A percentile compares a stretch with the other conserved stretches of the same genome.
Conservation (phyloP, 53 echinoderm and acorn worm genomes). For the Henricia sp. region DNA sequence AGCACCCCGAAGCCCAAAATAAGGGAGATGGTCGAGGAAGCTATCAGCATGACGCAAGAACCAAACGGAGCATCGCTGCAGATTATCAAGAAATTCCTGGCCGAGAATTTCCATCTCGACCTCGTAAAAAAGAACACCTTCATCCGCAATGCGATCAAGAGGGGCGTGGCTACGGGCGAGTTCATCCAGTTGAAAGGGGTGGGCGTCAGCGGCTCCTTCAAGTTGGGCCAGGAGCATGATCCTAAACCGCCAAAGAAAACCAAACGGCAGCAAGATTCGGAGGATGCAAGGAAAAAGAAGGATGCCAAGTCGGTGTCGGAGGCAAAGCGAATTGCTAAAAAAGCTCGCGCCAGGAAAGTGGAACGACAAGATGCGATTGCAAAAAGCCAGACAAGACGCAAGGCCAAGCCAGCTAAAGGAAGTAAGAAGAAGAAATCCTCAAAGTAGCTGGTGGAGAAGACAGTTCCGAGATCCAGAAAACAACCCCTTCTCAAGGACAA, state of each 20-base stretch:
- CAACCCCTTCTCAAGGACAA: no score
- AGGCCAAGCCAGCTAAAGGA: slow-evolving; percentile 21
- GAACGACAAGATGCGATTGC: slow-evolving; percentile 10
- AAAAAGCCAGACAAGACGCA: background rate
- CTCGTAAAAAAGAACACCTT: slow-evolving; percentile 21
- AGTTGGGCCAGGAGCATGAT: slow-evolving; percentile 13
- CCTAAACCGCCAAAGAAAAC: slow-evolving; percentile 5
- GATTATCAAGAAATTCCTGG: slow-evolving; percentile 72
- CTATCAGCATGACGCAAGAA: slow-evolving; percentile 37
- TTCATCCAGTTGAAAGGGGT: slow-evolving; percentile 66
- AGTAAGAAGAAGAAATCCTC: slow-evolving; percentile 22
- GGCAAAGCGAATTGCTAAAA: slow-evolving; percentile 22
- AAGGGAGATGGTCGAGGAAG: slow-evolving; percentile 57
- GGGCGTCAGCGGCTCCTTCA: slow-evolving; percentile 73
- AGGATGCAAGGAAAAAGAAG: slow-evolving; percentile 15
- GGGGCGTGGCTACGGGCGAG: slow-evolving; percentile 49
- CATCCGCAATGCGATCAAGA: slow-evolving; percentile 62
- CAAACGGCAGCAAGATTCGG: slow-evolving; percentile 25
- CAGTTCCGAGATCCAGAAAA: slow-evolving; percentile 3
- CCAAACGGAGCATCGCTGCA: slow-evolving; percentile 63
- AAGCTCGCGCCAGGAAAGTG: slow-evolving; percentile 41
- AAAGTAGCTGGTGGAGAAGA: background rate
- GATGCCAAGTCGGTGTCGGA: slow-evolving; percentile 16
- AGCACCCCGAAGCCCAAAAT: slow-evolving; percentile 43
- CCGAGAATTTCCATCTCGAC: slow-evolving; percentile 57